These are phyloP conservation scores for Eristalinus aeneus DNA, from an alignment of 2,888 invertebrate genomes.

Conservation along the genomic window DNA sequence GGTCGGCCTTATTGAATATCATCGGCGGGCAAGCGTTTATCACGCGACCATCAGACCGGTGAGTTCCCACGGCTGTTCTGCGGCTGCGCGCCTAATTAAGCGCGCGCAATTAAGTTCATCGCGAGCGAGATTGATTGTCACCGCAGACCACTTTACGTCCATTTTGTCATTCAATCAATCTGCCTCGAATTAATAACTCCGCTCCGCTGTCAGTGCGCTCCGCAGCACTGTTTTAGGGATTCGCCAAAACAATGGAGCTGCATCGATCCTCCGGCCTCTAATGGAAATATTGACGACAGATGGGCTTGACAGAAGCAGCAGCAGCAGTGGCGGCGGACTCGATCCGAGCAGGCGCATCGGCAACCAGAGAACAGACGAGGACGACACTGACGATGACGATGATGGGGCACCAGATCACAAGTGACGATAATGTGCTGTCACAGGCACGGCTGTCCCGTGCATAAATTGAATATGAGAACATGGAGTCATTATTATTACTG, in stretches of 20 bases:
- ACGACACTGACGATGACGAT: constrained; percentile 53
- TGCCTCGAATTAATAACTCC: constrained; percentile 76
- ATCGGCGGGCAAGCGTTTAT: constrained; percentile 37
- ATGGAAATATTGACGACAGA: constrained; percentile 71
- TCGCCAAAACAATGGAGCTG: constrained; percentile 67
- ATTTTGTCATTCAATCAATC: constrained; percentile 77
- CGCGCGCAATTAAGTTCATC: constrained; percentile 62
- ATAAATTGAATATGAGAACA: constrained; percentile 71
- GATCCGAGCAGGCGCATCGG: constrained; percentile 26
- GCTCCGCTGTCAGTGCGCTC: constrained; percentile 64
- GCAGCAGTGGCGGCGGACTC: constrained; percentile 23
- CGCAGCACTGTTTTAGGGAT: constrained; percentile 43
- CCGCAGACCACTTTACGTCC: constrained; percentile 68
- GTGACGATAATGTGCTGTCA: constrained; percentile 76
- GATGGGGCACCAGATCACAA: constrained; percentile 73
- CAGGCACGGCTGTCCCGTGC: constrained; percentile 71
- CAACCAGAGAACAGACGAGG: constrained; percentile 8
- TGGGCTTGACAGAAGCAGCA: constrained; percentile 66
- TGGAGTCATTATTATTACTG: constrained; percentile 70
- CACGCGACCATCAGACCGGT: constrained; percentile 40
- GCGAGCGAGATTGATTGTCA: constrained; percentile 51
- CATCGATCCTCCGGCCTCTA: constrained; percentile 37
- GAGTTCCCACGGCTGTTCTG: constrained; percentile 9
- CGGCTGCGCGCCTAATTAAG: constrained; percentile 35
- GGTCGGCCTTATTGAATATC: constrained; percentile 46